Evolutionary conservation across 2,113 vertebrate genomes (phyloP).

Genomic region (Eubucco bourcierii): DNA sequence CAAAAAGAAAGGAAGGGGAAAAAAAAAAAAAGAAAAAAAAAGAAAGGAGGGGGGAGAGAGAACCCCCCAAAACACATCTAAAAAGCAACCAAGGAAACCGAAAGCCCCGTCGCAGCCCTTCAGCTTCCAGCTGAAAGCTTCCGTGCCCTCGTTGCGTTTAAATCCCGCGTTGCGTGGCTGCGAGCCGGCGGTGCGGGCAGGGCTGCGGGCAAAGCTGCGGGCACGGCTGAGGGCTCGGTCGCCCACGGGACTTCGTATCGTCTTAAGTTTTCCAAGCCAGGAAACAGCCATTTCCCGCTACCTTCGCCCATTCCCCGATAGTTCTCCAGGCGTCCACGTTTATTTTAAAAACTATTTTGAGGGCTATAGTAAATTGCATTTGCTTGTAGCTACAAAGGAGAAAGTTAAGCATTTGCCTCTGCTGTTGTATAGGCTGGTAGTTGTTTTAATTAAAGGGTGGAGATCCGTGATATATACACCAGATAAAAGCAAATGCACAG

Average conservation of each 20-base stretch:
- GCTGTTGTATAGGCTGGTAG: constrained; percentile 43
- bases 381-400: constrained; percentile 60
- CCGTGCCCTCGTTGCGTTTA: not conserved
- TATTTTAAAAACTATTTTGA: constrained; percentile 47
- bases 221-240: not conserved
- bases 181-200: not conserved
- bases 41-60: too few species aligned
- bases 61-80: not conserved
- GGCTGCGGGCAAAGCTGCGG: not conserved
- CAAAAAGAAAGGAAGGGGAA: too few species aligned
- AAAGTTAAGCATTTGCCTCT: constrained; percentile 59
- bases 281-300: constrained; percentile 26
- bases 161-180: not conserved
- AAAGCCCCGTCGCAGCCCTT: not conserved
- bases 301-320: constrained; percentile 5
- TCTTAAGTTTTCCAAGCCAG: constrained; percentile 12
- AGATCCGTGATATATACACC: constrained; percentile 71
- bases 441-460: constrained; percentile 78
- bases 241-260: not conserved
- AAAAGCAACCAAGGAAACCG: not conserved
- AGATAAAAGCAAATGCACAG: constrained; percentile 77
- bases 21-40: fast-evolving
- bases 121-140: not conserved
- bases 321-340: constrained; percentile 19
- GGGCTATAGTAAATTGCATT: constrained; percentile 52